These are phyloP conservation scores for Sciurus niger DNA, from an alignment of 2,113 vertebrate species.

Conservation along the genomic window DNA sequence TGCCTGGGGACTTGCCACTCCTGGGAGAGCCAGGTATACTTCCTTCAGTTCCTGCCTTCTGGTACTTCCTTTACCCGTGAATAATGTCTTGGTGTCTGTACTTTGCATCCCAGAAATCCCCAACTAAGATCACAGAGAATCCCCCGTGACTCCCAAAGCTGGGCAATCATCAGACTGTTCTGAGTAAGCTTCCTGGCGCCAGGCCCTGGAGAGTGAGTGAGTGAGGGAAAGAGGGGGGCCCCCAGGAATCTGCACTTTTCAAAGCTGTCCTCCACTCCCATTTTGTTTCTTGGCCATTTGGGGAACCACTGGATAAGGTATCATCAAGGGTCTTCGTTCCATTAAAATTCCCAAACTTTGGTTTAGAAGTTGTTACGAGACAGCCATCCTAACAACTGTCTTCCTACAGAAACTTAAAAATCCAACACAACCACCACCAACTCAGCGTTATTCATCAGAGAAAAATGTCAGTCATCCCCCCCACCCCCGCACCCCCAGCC, in stretches of 20 bases:
- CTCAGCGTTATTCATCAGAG: background rate
- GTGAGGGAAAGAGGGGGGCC: background rate
- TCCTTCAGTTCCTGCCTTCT: background rate
- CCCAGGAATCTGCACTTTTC: background rate
- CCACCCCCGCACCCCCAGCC: background rate
- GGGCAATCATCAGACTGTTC: background rate
- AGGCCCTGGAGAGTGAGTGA: background rate
- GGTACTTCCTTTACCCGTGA: background rate
- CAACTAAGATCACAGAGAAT: background rate
- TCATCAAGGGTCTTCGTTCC: background rate
- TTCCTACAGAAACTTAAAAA: background rate
- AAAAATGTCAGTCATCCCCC: background rate
- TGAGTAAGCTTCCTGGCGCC: background rate
- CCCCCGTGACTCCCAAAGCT: background rate
- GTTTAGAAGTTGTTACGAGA: background rate
- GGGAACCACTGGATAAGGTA: background rate
- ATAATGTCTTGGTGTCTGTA: background rate
- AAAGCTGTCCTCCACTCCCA: background rate
- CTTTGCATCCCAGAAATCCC: background rate
- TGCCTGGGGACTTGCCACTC: background rate
- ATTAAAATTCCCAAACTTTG: slow-evolving; percentile 16
- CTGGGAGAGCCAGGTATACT: background rate
- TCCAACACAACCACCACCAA: background rate
- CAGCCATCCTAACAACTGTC: background rate
- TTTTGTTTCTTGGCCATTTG: background rate